phyloP scores from a whole-genome alignment of 2,113 vertebrate genomes.

The Micromys minutus region DNA sequence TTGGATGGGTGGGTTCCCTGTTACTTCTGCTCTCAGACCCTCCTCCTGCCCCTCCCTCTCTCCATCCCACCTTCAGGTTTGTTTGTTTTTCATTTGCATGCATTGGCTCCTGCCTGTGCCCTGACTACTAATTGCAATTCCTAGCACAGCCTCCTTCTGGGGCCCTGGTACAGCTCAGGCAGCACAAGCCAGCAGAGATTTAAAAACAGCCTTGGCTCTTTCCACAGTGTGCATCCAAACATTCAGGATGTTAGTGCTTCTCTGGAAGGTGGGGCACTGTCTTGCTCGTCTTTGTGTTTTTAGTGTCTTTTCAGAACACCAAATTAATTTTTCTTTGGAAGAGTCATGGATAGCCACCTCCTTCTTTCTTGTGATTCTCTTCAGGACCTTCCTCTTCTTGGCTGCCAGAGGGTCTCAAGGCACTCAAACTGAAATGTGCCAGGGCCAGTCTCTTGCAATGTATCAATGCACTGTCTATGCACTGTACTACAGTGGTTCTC shows the following conservation, averaged over 20 bases:
- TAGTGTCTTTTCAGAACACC: slow-evolving; percentile 24
- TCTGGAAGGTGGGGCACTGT: background rate
- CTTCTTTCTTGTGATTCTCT: background rate
- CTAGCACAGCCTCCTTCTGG: slow-evolving; percentile 54
- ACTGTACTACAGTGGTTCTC: background rate
- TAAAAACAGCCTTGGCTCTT: slow-evolving; percentile 64
- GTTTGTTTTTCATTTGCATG: slow-evolving; percentile 73
- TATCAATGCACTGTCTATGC: background rate
- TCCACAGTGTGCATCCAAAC: slow-evolving; percentile 36
- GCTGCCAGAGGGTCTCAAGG: background rate
- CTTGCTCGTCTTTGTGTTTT: slow-evolving; percentile 16
- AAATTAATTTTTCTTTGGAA: slow-evolving; percentile 50
- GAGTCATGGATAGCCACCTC: background rate
- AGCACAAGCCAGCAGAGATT: slow-evolving; percentile 35
- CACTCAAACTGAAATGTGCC: background rate
- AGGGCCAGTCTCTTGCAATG: background rate
- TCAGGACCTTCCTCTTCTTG: background rate
- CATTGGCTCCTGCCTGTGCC: slow-evolving; percentile 61
- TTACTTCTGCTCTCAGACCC: slow-evolving; percentile 62
- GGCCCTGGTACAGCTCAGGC: slow-evolving; percentile 32
- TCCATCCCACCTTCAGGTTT: slow-evolving; percentile 51
- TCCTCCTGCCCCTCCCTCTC: slow-evolving; percentile 38
- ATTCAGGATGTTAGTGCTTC: slow-evolving; percentile 36
- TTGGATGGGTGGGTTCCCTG: slow-evolving; percentile 70
- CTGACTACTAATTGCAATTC: slow-evolving; percentile 76